Evolutionary conservation across 2,888 invertebrate genomes (phyloP), one percentile per base, ranked within the genome.

Genomic region (Nudaria mundana): DNA sequence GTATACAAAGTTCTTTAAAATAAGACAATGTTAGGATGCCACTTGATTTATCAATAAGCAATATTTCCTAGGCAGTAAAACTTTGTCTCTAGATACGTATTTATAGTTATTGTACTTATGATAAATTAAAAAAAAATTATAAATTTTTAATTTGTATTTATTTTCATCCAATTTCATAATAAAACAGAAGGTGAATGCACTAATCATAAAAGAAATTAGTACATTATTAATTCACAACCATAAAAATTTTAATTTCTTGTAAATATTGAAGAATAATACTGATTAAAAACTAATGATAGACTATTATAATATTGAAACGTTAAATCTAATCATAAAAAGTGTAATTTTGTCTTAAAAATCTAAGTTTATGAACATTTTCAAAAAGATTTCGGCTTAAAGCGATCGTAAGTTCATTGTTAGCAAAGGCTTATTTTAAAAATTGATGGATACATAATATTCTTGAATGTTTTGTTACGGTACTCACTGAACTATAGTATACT

Each of bases 81-180:
- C n/a, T n/a, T n/a, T n/a, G n/a, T n/a, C n/a, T n/a, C n/a, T n/a
- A n/a, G n/a, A n/a, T n/a, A n/a, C n/a, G n/a, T n/a, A n/a, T n/a
- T n/a, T n/a, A n/a, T n/a, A n/a, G n/a, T n/a, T n/a, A n/a, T n/a
- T n/a, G n/a, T n/a, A n/a, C n/a, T n/a, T n/a, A n/a, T n/a, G n/a
- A n/a, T n/a, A n/a, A n/a, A n/a, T n/a, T n/a, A n/a, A 58, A 48
- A 56, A 58, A 56, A 29, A 20, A 37, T 49, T 52, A 56, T 33
- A 16, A 52, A 52, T 35, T 44, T 54, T 45, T 52, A 37, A 47
- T 40, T 32, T 10, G 43, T 57, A 41, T 56, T 58, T 53, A 50
- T 48, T 53, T 48, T 24, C 43, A 23, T 37, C 30, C 26, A 43
- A 37, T 48, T 8, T 44, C 40, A 34, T 44, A 42, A 39, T 24